Conservation (phyloP, 2,797 vertebrate genomes). For the Chaetophractus vellerosus region DNA sequence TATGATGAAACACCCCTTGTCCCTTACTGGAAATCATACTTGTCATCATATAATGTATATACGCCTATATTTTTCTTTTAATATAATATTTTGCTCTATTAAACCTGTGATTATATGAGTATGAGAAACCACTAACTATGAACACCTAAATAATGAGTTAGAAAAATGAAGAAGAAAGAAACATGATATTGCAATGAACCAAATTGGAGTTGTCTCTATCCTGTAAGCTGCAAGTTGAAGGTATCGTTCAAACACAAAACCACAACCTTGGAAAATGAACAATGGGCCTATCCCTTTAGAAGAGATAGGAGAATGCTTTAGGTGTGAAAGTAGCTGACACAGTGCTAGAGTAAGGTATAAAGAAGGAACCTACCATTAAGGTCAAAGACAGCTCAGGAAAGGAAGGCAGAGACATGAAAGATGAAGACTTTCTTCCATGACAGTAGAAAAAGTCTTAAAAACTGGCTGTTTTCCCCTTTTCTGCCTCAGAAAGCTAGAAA, state of each 20-base stretch:
- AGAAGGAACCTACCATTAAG: background rate
- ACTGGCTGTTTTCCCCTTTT: background rate
- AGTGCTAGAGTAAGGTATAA: background rate
- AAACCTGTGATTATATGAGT: background rate
- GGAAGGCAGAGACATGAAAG: background rate
- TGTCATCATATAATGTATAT: slow-evolving; percentile 16
- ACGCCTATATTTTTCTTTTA: background rate
- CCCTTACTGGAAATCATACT: background rate
- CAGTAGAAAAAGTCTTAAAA: background rate
- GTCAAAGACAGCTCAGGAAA: background rate
- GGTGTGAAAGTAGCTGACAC: slow-evolving; percentile 13
- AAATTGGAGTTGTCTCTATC: background rate
- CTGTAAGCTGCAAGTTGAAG: background rate
- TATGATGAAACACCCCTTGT: background rate
- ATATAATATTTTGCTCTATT: slow-evolving; percentile 22
- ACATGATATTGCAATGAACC: background rate
- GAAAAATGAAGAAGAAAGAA: slow-evolving; percentile 2
- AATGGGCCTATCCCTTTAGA: background rate
- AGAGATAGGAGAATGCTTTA: background rate
- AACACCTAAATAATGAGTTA: background rate
- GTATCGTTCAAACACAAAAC: background rate
- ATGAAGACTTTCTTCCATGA: background rate
- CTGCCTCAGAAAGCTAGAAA: background rate
- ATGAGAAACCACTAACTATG: background rate
- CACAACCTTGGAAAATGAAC: background rate